phyloP scores from a whole-genome alignment of 1,140 invertebrate species.

The Ericerus pela region DNA sequence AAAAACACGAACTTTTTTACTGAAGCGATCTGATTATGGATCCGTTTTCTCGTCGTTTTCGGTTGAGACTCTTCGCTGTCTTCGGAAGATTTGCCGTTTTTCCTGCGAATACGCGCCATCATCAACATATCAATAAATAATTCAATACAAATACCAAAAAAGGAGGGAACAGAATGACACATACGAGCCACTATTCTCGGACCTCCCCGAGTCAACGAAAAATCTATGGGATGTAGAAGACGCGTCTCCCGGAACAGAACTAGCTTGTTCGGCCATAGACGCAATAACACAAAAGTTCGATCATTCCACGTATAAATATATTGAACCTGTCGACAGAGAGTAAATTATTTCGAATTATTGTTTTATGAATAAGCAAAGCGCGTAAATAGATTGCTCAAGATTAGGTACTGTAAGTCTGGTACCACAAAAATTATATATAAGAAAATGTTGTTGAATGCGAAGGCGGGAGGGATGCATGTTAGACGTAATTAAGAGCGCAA shows the following conservation, averaged over 20 bases:
- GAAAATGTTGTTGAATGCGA: too few species aligned
- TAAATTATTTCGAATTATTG: too few species aligned
- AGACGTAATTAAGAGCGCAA: too few species aligned
- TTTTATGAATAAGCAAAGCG: too few species aligned
- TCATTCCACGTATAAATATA: constrained; percentile 18
- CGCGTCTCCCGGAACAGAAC: constrained; percentile 18
- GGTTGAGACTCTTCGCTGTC: neutral
- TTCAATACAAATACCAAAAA: too few species aligned
- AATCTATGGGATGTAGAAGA: constrained; percentile 17
- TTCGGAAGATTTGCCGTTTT: neutral
- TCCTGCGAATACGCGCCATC: neutral
- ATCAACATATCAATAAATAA: too few species aligned
- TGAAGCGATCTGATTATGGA: neutral
- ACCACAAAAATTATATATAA: too few species aligned
- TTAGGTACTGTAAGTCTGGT: too few species aligned
- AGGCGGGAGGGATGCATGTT: too few species aligned
- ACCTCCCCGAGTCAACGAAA: neutral
- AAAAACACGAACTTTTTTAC: neutral
- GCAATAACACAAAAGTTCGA: constrained; percentile 17
- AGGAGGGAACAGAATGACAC: neutral
- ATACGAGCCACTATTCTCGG: constrained; percentile 1
- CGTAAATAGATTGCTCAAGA: too few species aligned
- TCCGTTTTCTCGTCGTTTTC: constrained; percentile 1
- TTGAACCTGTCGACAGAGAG: constrained; percentile 2
- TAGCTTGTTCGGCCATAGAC: constrained; percentile 20